Evolutionary conservation across 2,113 vertebrate genomes (phyloP).

Genomic region (Ginglymostoma cirratum): DNA sequence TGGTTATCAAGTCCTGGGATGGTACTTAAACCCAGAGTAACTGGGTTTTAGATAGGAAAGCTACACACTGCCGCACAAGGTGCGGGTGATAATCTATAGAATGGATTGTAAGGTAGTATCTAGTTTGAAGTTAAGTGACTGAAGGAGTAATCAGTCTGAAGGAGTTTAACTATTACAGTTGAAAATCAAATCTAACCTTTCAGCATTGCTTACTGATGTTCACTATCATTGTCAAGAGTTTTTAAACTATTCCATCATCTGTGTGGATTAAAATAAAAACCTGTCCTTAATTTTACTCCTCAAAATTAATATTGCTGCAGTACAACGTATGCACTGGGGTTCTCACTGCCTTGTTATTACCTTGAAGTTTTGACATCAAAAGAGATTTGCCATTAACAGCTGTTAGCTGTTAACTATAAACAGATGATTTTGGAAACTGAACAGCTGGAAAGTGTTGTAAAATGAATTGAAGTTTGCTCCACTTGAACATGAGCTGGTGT

Average conservation of each 20-base stretch:
- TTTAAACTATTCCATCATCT: background rate
- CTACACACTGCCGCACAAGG: background rate
- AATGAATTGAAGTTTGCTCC: background rate
- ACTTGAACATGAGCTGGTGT: background rate
- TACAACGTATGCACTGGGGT: background rate
- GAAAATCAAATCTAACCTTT: background rate
- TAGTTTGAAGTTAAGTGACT: background rate
- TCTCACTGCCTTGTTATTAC: background rate
- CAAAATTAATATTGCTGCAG: background rate
- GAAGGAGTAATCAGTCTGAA: background rate
- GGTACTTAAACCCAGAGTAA: background rate
- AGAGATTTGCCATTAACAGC: background rate
- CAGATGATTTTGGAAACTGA: background rate
- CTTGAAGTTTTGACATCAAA: constrained; percentile 9
- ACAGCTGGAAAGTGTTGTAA: constrained; percentile 12
- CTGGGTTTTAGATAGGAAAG: background rate
- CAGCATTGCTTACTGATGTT: background rate
- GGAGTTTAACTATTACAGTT: background rate
- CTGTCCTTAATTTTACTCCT: background rate
- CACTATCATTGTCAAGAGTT: no score
- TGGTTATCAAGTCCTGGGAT: background rate
- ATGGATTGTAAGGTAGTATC: background rate
- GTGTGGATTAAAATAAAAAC: background rate
- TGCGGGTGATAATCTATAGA: background rate
- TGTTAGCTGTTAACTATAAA: constrained; percentile 1